Evolutionary conservation across 2,888 invertebrate genomes (phyloP).

Genomic region (Caenorhabditis sp.): DNA sequence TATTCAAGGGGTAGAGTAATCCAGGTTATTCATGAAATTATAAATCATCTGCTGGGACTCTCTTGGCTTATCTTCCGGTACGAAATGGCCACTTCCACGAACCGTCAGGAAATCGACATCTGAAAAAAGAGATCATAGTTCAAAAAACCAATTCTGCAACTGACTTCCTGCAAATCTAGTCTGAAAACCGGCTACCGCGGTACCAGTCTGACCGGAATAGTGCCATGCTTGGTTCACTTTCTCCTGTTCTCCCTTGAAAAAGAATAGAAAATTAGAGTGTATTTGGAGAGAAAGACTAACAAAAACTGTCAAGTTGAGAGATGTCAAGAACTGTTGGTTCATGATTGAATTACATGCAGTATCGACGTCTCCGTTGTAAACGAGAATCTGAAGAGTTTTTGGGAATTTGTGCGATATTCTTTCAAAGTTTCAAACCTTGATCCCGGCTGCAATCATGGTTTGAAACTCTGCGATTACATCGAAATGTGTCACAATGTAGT

Average conservation of each 20-base stretch:
- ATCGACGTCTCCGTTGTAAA: conserved; percentile 85
- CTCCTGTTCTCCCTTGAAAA: conserved; percentile 51
- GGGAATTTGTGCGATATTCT: neutral
- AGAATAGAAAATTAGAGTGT: neutral
- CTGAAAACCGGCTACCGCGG: conserved; percentile 68
- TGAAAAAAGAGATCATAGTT: conserved; percentile 31
- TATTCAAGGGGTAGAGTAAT: conserved; percentile 67
- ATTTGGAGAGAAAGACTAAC: conserved; percentile 43
- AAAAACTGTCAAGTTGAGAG: conserved; percentile 66
- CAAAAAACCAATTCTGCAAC: conserved; percentile 15
- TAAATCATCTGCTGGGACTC: conserved; percentile 76
- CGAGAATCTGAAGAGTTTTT: conserved; percentile 80
- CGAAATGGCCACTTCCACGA: conserved; percentile 77
- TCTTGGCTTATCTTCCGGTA: conserved; percentile 74
- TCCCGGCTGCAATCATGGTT: conserved; percentile 66
- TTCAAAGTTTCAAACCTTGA: conserved; percentile 68
- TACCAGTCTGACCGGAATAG: conserved; percentile 62
- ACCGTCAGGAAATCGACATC: conserved; percentile 75
- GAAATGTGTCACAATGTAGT: conserved; percentile 78
- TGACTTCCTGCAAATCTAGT: conserved; percentile 63
- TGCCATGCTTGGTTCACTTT: conserved; percentile 70
- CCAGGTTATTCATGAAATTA: conserved; percentile 71
- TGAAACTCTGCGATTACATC: conserved; percentile 69
- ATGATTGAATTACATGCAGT: conserved; percentile 85
- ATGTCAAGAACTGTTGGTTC: conserved; percentile 83